A percentile compares a stretch with the other conserved stretches of the same genome.
These are phyloP conservation scores for Toxonevra muliebris DNA, from an alignment of 2,888 invertebrate genomes.

Conservation along the genomic window DNA sequence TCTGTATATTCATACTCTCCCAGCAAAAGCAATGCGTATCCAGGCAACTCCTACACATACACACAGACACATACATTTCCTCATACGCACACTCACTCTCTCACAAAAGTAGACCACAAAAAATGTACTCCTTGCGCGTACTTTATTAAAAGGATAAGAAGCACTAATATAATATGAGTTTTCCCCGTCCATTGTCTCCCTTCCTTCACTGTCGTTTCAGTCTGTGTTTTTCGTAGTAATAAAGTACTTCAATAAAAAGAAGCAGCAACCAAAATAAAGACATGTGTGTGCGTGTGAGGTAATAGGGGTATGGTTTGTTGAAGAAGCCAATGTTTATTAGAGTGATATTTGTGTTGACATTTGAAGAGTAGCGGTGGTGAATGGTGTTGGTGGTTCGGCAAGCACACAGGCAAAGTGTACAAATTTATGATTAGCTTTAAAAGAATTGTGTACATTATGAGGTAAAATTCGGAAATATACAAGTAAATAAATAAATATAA, in stretches of 20 bases:
- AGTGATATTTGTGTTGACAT: not conserved
- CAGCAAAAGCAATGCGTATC: constrained; percentile 1
- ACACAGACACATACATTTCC: not conserved
- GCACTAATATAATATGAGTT: not conserved
- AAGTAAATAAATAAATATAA: no score
- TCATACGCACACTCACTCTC: not conserved
- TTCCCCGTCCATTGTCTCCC: not conserved
- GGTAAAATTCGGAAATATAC: no score
- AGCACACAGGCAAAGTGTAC: not conserved
- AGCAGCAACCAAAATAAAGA: not conserved
- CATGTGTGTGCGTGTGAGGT: not conserved
- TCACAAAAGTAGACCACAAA: not conserved
- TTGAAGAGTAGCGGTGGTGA: not conserved
- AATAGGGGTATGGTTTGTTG: not conserved
- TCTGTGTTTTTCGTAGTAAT: not conserved
- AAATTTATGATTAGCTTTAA: no score
- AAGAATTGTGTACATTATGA: no score
- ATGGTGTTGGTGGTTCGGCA: not conserved
- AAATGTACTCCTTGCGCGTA: not conserved
- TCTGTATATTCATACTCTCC: not conserved
- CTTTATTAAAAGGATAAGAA: constrained; percentile 3
- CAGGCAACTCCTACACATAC: not conserved
- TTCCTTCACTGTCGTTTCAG: not conserved
- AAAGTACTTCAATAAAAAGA: constrained; percentile 2
- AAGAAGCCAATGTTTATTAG: not conserved